Evolutionary conservation across 1,140 invertebrate species (phyloP), one percentile per base, ranked within the genome.

Genomic region (Penaeus chinensis): DNA sequence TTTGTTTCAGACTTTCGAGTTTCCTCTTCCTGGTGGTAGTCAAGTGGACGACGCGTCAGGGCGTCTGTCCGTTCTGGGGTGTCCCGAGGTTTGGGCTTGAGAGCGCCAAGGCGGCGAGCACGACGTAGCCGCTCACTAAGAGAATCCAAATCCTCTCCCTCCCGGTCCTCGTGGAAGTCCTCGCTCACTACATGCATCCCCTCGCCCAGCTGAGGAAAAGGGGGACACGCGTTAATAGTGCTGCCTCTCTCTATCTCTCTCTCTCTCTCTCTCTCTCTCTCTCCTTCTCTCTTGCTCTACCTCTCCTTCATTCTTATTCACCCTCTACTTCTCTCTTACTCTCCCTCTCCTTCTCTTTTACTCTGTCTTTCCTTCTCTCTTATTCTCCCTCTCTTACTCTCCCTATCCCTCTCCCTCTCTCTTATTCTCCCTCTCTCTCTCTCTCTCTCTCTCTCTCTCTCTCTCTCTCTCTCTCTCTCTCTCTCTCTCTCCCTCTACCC

Each of bases 21-120:
- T 91, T 97, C 95, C 91, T 98, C 96, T 92, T 98, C 97, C 90
- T 96, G 94, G 91, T 96, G 96, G 90, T 96, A 95, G 91, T 97
- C 96, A 62, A 97, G 91, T 0, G 96, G 96, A 63, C 95, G 94
- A 90, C 95, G 95, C 22, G 96, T 96, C 84, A 96, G 91, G 8
- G 95, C 96, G 92, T 97, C 96, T 91, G 96, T 96, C 65, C 95
- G 93, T 85, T 94, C 94, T 32, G 95, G 92, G 84, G 94, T 91
- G 65, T 93, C 92, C 63, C 83, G 69, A 22, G 90, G 79, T 60
- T 88, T 89, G 13, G 85, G 89, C 69, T 92, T 90, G 63, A 91
- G 82, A 74, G 80, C 71, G 7, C 85, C 85, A 61, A 90, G 69
- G 71, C 90, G 85, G 65, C 95, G 93, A 91, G 94, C 93, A 88